Evolutionary conservation across 2,113 vertebrate genomes (phyloP).

Genomic region (Xiphias gladius): DNA sequence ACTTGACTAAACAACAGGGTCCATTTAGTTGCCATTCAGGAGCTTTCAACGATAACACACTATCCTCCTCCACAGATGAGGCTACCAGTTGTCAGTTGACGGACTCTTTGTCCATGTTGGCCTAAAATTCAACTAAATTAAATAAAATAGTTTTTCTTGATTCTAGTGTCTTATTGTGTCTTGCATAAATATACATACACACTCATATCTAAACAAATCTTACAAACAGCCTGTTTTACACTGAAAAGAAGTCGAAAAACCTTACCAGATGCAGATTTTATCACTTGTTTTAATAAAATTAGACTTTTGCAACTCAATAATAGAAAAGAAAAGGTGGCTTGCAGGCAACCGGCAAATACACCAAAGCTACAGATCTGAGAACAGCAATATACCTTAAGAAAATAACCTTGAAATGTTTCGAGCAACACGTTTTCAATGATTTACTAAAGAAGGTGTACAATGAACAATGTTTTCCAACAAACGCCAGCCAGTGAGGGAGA

Average conservation of each 20-base stretch:
- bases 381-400: not conserved
- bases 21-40: not conserved
- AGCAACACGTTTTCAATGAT: not conserved
- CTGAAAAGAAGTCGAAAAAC: too few relatives aligned
- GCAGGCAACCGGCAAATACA: not conserved
- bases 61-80: not conserved
- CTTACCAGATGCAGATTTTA: not conserved
- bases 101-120: not conserved
- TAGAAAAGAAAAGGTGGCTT: not conserved
- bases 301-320: not conserved
- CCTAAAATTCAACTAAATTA: not conserved
- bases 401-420: slow-evolving; percentile 23
- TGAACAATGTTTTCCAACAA: slow-evolving; percentile 4
- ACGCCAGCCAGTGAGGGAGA: not conserved
- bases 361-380: not conserved
- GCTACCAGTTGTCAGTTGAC: not conserved
- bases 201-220: too few relatives aligned
- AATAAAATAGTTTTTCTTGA: not conserved
- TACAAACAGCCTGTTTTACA: not conserved
- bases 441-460: not conserved
- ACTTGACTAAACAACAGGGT: not conserved
- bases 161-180: not conserved
- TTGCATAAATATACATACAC: too few relatives aligned
- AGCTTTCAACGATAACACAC: not conserved
- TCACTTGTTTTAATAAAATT: not conserved